Conservation (phyloP, 2,797 vertebrate genomes). For the Muraenolepis orangiensis region DNA sequence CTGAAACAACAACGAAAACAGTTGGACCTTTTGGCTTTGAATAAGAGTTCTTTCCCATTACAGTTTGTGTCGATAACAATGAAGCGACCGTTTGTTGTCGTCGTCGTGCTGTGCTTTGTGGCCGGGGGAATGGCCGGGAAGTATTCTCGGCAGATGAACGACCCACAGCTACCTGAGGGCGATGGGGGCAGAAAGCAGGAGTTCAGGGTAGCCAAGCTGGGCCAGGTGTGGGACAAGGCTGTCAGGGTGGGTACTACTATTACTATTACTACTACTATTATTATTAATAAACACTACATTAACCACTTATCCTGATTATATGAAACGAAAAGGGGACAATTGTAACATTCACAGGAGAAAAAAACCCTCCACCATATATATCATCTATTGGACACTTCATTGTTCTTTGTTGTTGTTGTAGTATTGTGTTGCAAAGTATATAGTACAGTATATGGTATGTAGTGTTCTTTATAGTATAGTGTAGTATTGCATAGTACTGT, state of each 20-base stretch:
- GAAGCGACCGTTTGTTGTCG: slow-evolving; percentile 33
- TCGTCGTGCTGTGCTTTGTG: slow-evolving; percentile 50
- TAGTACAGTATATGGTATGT: too few species aligned
- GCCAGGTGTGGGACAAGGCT: slow-evolving; percentile 95
- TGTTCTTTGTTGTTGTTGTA: too few species aligned
- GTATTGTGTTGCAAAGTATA: too few species aligned
- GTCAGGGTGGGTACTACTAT: slow-evolving; percentile 79
- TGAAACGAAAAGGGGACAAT: too few species aligned
- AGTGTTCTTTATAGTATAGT: too few species aligned
- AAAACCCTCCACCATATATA: too few species aligned
- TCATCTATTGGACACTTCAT: too few species aligned
- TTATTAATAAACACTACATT: too few species aligned
- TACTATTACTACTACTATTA: too few species aligned
- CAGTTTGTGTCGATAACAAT: slow-evolving; percentile 26
- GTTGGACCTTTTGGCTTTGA: not conserved
- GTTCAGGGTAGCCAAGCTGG: slow-evolving; percentile 87
- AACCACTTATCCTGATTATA: too few species aligned
- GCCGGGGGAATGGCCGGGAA: slow-evolving; percentile 73
- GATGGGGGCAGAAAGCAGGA: slow-evolving; percentile 66
- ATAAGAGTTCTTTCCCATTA: not conserved
- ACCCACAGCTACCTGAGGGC: slow-evolving; percentile 55
- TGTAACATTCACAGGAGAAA: too few species aligned
- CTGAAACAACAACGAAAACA: not conserved
- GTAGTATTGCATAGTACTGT: too few species aligned
- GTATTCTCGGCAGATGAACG: slow-evolving; percentile 86